Percentiles rank a stretch among this genome's conserved stretches.
Evolutionary conservation across 1,140 invertebrate genomes (phyloP).

Genomic region (Laupala kohalensis): DNA sequence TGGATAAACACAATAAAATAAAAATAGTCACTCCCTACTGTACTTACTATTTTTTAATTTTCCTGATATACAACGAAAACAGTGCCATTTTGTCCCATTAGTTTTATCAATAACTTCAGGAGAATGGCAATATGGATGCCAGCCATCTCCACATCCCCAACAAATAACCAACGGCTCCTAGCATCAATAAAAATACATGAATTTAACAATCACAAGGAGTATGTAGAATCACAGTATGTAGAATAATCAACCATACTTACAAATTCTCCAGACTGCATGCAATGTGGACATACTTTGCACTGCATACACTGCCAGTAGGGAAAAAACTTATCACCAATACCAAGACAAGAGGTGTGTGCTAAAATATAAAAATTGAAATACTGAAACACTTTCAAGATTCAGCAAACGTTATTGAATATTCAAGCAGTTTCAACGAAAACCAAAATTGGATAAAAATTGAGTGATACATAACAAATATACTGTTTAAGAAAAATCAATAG

Average conservation of each 20-base stretch:
- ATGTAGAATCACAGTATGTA: too few species aligned
- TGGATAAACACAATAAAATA: too few species aligned
- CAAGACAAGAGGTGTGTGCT: constrained; percentile 53
- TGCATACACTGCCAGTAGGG: constrained; percentile 55
- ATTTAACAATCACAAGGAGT: neutral
- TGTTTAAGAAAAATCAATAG: neutral
- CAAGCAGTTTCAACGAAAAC: neutral
- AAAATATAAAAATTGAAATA: constrained; percentile 14
- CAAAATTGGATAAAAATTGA: neutral
- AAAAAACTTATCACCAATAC: constrained; percentile 44
- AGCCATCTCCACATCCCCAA: constrained; percentile 67
- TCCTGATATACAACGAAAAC: neutral
- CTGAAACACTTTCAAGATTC: neutral
- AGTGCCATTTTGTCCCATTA: neutral
- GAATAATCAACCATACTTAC: too few species aligned
- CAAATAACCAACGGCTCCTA: constrained; percentile 55
- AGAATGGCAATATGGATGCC: constrained; percentile 58
- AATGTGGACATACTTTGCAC: constrained; percentile 54
- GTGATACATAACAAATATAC: neutral
- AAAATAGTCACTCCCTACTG: too few species aligned
- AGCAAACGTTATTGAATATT: neutral
- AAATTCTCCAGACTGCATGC: constrained; percentile 53
- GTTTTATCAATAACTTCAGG: neutral
- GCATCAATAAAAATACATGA: neutral
- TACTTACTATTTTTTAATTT: neutral